phyloP scores from a whole-genome alignment of 2,797 vertebrate species.

The Spinibarbus caldwelli region DNA sequence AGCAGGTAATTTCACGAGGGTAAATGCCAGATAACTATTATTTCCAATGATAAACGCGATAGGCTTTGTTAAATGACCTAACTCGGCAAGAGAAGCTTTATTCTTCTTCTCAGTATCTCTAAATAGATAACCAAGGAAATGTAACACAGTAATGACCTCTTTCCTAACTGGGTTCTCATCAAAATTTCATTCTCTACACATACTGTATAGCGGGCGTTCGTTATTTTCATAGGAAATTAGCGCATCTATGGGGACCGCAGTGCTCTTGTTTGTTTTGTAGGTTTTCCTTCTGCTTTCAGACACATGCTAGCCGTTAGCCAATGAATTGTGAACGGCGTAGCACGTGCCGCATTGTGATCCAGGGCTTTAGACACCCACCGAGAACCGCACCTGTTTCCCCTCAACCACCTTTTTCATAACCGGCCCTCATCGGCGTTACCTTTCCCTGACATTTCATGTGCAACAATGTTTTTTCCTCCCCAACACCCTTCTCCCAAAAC shows the following conservation, averaged over 20 bases:
- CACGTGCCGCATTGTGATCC: conserved; percentile 51
- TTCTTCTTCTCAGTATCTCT: conserved; percentile 22
- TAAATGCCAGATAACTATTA: too few relatives aligned
- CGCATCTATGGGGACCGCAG: conserved; percentile 37
- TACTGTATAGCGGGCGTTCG: conserved; percentile 36
- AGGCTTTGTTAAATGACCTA: too few relatives aligned
- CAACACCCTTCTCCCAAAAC: background rate
- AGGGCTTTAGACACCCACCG: conserved; percentile 57
- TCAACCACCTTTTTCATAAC: conserved; percentile 35
- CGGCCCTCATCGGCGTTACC: conserved; percentile 1
- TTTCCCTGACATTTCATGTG: conserved; percentile 30
- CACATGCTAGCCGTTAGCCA: conserved; percentile 43
- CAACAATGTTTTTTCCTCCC: conserved; percentile 25
- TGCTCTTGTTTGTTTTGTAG: conserved; percentile 12
- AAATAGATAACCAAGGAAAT: conserved; percentile 51
- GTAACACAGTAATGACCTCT: conserved; percentile 38
- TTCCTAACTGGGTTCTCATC: conserved; percentile 48
- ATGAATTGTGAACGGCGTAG: conserved; percentile 33
- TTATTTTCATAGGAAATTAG: conserved; percentile 48
- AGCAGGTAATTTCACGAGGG: too few relatives aligned
- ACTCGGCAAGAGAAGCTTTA: too few relatives aligned
- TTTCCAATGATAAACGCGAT: too few relatives aligned
- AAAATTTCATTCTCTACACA: conserved; percentile 55
- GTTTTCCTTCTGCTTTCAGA: conserved; percentile 29
- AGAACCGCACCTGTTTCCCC: conserved; percentile 63